Evolutionary conservation across 2,797 vertebrate species (phyloP), one percentile per base, ranked within the genome.

Genomic region (Mastacembelus armatus): DNA sequence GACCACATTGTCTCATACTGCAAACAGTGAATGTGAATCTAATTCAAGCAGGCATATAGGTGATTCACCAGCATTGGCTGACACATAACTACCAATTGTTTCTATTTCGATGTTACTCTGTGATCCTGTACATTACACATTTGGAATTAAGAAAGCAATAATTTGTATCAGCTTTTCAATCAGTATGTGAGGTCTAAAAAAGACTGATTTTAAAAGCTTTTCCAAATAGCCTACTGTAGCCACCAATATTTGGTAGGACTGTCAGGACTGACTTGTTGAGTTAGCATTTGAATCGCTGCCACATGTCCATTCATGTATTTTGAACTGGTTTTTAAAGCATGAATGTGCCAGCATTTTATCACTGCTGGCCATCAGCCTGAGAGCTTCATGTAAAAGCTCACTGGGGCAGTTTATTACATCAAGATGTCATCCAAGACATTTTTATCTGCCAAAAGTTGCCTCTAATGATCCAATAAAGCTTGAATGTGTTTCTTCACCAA

Each of bases 401-500:
- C 67, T 5, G 66, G 83, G 74, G 70, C 76, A 60, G 44, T 75
- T 83, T 71, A 79, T 76, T 63, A 73, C 77, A 62, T 62, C 10
- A 29, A 73, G 43, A 77, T 78, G 77, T 73, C 79, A 62, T 80
- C 83, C 85, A 83, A 86, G 71, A 85, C 64, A 26, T 61, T 64
- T 80, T 11, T 42, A 22, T 66, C 64, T 59, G 82, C 82, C 85
- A 83, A 85, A 71, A 68, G 32, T 15, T 59, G 29, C 52, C 64
- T 88, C 73, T 70, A 80, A 83, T 84, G 78, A 85, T 71, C 74
- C 42, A 78, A 81, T 81, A 76, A 58, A 47, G 63, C 60, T 71
- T 64, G 30, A 51, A 67, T 58, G 42, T 29, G 67, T 71, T 55
- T 57, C 73, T 63, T 27, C 32, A 50, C 54, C 67, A 49, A 33